A percentile compares a stretch with the other conserved stretches of the same genome.
Conservation (phyloP, 2,113 vertebrate genomes). For the Promerops cafer region DNA sequence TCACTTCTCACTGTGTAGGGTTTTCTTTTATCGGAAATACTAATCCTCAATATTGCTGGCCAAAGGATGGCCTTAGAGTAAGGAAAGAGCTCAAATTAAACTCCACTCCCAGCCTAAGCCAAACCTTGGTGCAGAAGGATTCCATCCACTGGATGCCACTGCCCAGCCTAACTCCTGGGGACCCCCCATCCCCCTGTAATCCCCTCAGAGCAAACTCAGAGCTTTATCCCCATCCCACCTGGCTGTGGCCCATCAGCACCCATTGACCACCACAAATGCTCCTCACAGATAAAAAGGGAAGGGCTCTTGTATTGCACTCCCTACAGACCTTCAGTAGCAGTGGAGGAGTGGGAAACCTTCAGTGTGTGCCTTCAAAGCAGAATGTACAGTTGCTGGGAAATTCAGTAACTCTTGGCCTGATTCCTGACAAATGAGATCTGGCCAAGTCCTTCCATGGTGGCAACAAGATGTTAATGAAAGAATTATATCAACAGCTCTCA, state of each 20-base stretch:
- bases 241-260: background rate
- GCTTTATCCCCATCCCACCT: background rate
- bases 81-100: background rate
- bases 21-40: background rate
- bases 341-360: background rate
- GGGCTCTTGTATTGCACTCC: background rate
- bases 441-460: background rate
- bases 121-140: background rate
- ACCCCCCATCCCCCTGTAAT: fast-evolving
- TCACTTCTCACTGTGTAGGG: no score
- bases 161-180: background rate
- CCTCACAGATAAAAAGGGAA: background rate
- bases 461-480: background rate
- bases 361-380: background rate
- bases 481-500: conserved; percentile 8
- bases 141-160: background rate
- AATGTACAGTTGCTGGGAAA: background rate
- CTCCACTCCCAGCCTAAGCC: background rate
- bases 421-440: background rate
- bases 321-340: background rate
- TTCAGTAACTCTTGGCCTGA: background rate
- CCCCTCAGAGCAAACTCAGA: background rate
- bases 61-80: background rate
- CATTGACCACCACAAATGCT: background rate
- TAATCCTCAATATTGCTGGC: background rate